phyloP scores from a whole-genome alignment of 2,888 invertebrate species.

The Galerucella nymphaeae region DNA sequence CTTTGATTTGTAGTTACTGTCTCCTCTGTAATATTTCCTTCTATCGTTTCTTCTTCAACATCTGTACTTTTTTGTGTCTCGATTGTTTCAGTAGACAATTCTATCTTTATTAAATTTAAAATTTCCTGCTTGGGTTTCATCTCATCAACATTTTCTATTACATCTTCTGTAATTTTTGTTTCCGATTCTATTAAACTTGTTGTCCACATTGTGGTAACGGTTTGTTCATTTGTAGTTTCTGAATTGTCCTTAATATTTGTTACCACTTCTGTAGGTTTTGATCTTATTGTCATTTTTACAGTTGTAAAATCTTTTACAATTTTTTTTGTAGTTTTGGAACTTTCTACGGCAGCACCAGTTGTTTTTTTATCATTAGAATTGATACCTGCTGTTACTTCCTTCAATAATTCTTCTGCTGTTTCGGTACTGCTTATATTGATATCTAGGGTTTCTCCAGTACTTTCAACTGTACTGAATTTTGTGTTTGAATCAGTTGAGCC shows the following conservation, averaged over 20 bases:
- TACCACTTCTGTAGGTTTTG: neutral
- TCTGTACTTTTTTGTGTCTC: too few species aligned
- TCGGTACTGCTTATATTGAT: slow-evolving; percentile 3
- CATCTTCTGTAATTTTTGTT: neutral
- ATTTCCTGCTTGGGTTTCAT: neutral
- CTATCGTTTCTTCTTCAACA: too few species aligned
- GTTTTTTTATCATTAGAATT: neutral
- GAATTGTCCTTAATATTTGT: neutral
- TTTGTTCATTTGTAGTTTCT: too few species aligned
- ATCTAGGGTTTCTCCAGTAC: neutral
- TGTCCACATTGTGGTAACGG: neutral
- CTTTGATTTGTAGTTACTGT: too few species aligned
- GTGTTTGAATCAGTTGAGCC: neutral
- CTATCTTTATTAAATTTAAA: neutral
- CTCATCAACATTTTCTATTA: too few species aligned
- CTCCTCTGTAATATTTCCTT: too few species aligned
- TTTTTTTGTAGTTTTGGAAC: neutral
- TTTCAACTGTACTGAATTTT: neutral
- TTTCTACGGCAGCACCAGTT: neutral
- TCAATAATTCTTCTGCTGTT: neutral
- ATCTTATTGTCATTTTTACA: too few species aligned
- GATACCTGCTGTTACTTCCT: neutral
- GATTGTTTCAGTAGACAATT: neutral
- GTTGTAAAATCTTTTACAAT: neutral
- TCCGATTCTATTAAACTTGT: neutral